These are phyloP conservation scores for Gastracanthus pulcherrimus DNA, from an alignment of 2,888 invertebrate genomes.

Conservation along the genomic window DNA sequence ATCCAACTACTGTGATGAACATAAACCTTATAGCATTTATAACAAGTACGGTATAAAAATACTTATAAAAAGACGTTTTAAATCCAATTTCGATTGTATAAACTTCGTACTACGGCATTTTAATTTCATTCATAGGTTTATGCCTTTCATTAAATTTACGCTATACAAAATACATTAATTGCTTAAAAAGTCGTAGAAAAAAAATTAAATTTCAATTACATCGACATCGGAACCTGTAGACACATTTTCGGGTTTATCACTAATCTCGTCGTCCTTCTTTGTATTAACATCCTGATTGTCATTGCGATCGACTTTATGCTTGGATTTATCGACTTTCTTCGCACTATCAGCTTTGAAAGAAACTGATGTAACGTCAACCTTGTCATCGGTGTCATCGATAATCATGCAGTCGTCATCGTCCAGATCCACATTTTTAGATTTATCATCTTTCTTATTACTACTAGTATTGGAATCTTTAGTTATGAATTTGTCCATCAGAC, in stretches of 20 bases:
- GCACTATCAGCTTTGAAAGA: not conserved
- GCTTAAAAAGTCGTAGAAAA: not conserved
- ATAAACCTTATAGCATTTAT: not conserved
- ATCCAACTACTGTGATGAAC: slow-evolving; percentile 12
- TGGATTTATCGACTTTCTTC: not conserved
- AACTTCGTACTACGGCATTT: not conserved
- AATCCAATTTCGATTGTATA: not conserved
- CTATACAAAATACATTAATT: not conserved
- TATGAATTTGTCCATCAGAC: slow-evolving; percentile 59
- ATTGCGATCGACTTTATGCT: not conserved
- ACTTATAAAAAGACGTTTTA: slow-evolving; percentile 1
- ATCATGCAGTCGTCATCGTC: slow-evolving; percentile 58
- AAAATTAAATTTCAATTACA: slow-evolving; percentile 10
- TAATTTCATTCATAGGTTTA: not conserved
- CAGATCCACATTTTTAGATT: not conserved
- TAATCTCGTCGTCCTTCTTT: not conserved
- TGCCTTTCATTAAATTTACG: slow-evolving; percentile 5
- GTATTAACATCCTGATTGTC: not conserved
- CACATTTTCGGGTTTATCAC: not conserved
- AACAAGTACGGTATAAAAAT: slow-evolving; percentile 9
- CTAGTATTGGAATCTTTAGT: slow-evolving; percentile 23
- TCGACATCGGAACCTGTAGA: slow-evolving; percentile 23
- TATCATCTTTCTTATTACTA: not conserved
- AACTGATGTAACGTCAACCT: not conserved
- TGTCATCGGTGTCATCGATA: slow-evolving; percentile 54